Evolutionary conservation across 2,797 vertebrate species (phyloP).

Genomic region (Parambassis ranga): DNA sequence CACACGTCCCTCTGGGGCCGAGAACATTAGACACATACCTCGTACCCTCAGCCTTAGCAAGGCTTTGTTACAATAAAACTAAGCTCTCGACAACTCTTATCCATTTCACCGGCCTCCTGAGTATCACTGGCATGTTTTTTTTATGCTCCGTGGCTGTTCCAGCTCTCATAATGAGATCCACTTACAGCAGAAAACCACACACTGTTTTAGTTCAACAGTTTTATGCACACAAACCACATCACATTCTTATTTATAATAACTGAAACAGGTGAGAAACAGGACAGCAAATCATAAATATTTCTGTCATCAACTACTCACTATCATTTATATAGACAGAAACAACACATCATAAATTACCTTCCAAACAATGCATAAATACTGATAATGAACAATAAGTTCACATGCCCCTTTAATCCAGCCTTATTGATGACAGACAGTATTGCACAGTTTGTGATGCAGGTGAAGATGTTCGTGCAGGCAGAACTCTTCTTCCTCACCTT

Average conservation of each 20-base stretch:
- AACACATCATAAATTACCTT: not conserved
- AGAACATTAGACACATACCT: conserved; percentile 50
- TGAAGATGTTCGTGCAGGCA: no score
- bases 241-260: not conserved
- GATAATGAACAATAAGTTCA: not conserved
- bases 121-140: conserved; percentile 14
- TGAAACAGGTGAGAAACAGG: not conserved
- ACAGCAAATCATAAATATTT: conserved; percentile 3
- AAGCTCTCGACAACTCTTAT: conserved; percentile 24
- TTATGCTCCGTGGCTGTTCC: not conserved
- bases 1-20: conserved; percentile 9
- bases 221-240: conserved; percentile 37
- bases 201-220: no score
- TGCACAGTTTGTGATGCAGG: conserved; percentile 13
- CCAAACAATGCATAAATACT: not conserved
- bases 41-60: conserved; percentile 36
- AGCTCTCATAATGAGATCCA: not conserved
- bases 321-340: not conserved
- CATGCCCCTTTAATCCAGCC: no score
- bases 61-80: conserved; percentile 64
- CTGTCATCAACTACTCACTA: not conserved
- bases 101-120: conserved; percentile 22
- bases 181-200: no score
- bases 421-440: no score
- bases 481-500: no score